phyloP scores from a whole-genome alignment of 1,140 invertebrate genomes.

The Zaprionus nigranus region DNA sequence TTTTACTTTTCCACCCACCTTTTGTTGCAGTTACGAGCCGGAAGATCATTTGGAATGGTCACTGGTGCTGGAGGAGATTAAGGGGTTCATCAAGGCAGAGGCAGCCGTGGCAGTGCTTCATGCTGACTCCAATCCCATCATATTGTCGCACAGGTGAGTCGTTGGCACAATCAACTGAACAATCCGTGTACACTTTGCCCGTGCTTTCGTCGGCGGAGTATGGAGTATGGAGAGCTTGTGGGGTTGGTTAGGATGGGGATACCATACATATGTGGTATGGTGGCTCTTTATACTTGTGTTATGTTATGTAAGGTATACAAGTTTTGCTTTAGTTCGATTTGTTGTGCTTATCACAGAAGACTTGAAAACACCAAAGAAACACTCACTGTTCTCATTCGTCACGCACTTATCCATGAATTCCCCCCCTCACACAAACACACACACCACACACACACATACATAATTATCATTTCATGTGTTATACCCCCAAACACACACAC shows the following conservation, averaged over 20 bases:
- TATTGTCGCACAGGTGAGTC: slow-evolving; percentile 91
- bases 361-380: slow-evolving; percentile 83
- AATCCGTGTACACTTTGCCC: slow-evolving; percentile 69
- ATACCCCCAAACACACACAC: slow-evolving; percentile 15
- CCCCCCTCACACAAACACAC: slow-evolving; percentile 19
- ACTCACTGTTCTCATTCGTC: slow-evolving; percentile 76
- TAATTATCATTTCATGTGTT: slow-evolving; percentile 1
- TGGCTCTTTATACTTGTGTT: slow-evolving; percentile 35
- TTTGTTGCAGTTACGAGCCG: slow-evolving; percentile 90
- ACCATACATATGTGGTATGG: slow-evolving; percentile 25
- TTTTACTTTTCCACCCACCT: slow-evolving; percentile 28
- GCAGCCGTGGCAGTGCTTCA: slow-evolving; percentile 94
- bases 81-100: slow-evolving; percentile 97
- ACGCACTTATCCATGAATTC: slow-evolving; percentile 70
- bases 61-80: slow-evolving; percentile 96
- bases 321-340: slow-evolving; percentile 74
- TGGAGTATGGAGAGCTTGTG: slow-evolving; percentile 78
- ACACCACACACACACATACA: slow-evolving; percentile 12
- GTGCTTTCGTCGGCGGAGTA: slow-evolving; percentile 84
- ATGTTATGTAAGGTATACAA: slow-evolving; percentile 66
- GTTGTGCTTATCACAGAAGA: slow-evolving; percentile 84
- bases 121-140: slow-evolving; percentile 92
- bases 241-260: slow-evolving; percentile 52
- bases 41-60: slow-evolving; percentile 99
- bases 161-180: slow-evolving; percentile 54